These are phyloP conservation scores for Tanypteryx hageni DNA, from an alignment of 2,888 invertebrate genomes.

Conservation along the genomic window DNA sequence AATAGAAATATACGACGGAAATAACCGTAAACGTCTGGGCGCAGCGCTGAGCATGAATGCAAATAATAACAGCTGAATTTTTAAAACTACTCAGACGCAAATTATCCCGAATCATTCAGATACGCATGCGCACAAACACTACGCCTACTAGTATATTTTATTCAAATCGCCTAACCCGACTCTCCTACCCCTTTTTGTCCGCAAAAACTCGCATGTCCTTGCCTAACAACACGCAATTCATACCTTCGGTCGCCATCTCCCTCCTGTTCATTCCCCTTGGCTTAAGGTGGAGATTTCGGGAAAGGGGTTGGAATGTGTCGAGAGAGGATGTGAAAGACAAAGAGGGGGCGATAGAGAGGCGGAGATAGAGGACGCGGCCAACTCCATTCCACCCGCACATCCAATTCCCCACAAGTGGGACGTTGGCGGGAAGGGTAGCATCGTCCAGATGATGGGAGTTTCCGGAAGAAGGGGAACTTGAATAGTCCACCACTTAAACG, in stretches of 20 bases:
- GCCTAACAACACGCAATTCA: neutral
- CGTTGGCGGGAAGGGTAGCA: neutral
- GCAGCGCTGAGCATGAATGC: no score
- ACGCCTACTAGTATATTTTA: neutral
- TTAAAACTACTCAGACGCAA: neutral
- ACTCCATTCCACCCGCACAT: neutral
- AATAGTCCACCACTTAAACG: no score
- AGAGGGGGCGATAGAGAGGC: neutral
- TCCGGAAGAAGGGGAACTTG: no score
- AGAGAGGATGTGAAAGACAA: neutral
- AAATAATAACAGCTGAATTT: no score
- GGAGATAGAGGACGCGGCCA: neutral
- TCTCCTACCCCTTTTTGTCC: neutral
- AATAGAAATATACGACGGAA: no score
- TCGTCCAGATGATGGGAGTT: no score
- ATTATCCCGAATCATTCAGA: neutral
- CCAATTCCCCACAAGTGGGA: neutral
- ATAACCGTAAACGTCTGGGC: no score
- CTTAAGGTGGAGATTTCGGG: neutral
- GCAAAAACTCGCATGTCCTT: neutral
- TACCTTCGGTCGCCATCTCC: neutral
- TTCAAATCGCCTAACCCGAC: slow-evolving; percentile 5
- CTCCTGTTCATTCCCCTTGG: neutral
- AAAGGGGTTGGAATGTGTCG: neutral
- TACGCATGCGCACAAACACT: neutral